Evolutionary conservation across 1,140 invertebrate species (phyloP), one percentile per base, ranked within the genome.

Genomic region (Scaptodrosophila lebanonensis): DNA sequence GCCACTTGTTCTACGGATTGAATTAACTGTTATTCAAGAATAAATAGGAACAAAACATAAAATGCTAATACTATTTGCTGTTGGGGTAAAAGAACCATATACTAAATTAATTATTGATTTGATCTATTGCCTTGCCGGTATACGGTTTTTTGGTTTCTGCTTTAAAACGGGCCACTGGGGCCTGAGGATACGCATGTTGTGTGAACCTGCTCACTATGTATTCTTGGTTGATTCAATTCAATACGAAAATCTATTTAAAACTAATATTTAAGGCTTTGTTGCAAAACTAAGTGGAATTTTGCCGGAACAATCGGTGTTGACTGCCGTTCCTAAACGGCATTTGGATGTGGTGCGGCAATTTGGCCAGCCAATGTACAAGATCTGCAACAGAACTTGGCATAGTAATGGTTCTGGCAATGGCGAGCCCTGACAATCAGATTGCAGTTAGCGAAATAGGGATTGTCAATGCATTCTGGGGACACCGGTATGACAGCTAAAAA

Each of bases 351-450:
- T 60, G 44, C 15, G 35, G 36, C 50, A 7, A 77, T 49, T 66
- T 95, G 93, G 1, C 95, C 95, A 1, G 95, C 94, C 85, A 93
- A 88, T 25, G 95, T 94, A 82, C 96, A 98, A 0, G 95, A 96
- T 77, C 92, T 91, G 87, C 97, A 98, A 86, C 97, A 98, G 91
- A 97, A 98, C 84, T 91, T 91, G n/a, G 93, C 93, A 85, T 98
- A 98, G 86, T 96, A 96, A 61, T 91, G 89, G 86, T 98, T 96
- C 5, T 89, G 89, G 85, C 97, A 98, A 84, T 94, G 95, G 17
- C 91, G 90, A 8, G 91, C 94, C 68, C 90, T 88, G 0, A 97
- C 94, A 50, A 98, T 97, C 20, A 97, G 88, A 9, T 90, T 88
- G 86, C 97, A 98, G 76, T 96, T 95, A 29, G 95, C 95, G 82